Percentiles rank a stretch among this genome's conserved stretches.
phyloP scores from a whole-genome alignment of 1,140 invertebrate species.

The Drosophila kanapiae region DNA sequence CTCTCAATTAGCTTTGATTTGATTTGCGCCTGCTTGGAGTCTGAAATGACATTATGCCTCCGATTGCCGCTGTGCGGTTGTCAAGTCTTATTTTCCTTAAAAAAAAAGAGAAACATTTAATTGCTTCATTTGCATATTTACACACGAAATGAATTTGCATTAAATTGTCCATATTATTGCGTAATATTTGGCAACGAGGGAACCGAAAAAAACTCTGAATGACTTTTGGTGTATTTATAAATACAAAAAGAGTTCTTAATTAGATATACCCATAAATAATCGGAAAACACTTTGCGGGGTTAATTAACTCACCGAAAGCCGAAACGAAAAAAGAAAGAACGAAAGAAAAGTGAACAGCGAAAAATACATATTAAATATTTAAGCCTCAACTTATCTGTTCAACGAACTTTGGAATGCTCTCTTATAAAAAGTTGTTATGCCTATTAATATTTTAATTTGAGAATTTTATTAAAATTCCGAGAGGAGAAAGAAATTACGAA shows the following conservation, averaged over 20 bases:
- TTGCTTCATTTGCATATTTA: slow-evolving; percentile 62
- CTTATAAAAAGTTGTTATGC: not conserved
- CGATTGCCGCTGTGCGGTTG: slow-evolving; percentile 30
- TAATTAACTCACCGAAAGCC: slow-evolving; percentile 27
- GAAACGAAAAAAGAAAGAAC: slow-evolving; percentile 10
- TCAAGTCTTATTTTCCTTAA: slow-evolving; percentile 31
- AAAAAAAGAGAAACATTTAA: slow-evolving; percentile 30
- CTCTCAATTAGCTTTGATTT: slow-evolving; percentile 48
- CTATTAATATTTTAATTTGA: slow-evolving; percentile 1
- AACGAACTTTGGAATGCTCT: slow-evolving; percentile 36
- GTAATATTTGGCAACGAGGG: slow-evolving; percentile 35
- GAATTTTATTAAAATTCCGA: not conserved
- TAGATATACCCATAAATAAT: slow-evolving; percentile 44
- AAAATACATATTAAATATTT: slow-evolving; percentile 24
- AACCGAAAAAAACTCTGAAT: slow-evolving; percentile 23
- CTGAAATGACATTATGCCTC: slow-evolving; percentile 38
- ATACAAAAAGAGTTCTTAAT: slow-evolving; percentile 41
- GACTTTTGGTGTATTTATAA: slow-evolving; percentile 37
- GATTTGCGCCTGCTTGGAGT: slow-evolving; percentile 48
- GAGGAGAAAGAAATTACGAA: not conserved
- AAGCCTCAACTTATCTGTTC: slow-evolving; percentile 5
- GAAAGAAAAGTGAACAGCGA: slow-evolving; percentile 6
- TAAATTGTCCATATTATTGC: slow-evolving; percentile 49
- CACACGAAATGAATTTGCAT: slow-evolving; percentile 53
- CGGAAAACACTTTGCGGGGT: slow-evolving; percentile 44